Conservation (phyloP, 2,888 invertebrate species). For the Perizoma affinitatum region DNA sequence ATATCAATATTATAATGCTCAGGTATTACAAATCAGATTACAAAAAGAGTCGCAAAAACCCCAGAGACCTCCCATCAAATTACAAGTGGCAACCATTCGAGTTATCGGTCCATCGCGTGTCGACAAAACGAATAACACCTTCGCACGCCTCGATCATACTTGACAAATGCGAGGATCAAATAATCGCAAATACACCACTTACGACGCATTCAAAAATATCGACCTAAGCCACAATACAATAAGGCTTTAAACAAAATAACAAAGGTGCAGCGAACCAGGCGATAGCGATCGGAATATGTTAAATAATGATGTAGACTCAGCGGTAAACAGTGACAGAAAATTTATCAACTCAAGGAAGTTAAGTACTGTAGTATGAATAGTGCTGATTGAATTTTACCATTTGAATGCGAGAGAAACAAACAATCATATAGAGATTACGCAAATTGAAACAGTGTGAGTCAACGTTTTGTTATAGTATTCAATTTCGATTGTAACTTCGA, state of each 20-base stretch:
- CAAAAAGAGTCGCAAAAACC: conserved; percentile 49
- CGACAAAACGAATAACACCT: conserved; percentile 74
- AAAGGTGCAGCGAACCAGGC: conserved; percentile 42
- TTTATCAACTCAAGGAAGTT: conserved; percentile 51
- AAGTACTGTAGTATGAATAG: conserved; percentile 41
- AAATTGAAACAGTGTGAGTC: conserved; percentile 68
- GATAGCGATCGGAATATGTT: conserved; percentile 58
- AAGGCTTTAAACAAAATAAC: conserved; percentile 46
- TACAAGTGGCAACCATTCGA: conserved; percentile 67
- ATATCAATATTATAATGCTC: conserved; percentile 29
- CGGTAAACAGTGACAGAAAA: conserved; percentile 51
- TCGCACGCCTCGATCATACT: conserved; percentile 68
- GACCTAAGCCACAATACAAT: conserved; percentile 45
- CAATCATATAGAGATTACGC: conserved; percentile 55
- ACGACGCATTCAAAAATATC: conserved; percentile 40
- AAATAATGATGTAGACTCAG: conserved; percentile 56
- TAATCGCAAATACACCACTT: conserved; percentile 59
- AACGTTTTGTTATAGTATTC: conserved; percentile 64
- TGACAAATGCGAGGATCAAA: conserved; percentile 71
- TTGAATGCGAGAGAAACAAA: conserved; percentile 42
- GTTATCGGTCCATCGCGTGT: conserved; percentile 72
- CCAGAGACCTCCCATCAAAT: conserved; percentile 69
- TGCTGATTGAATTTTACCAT: conserved; percentile 35
- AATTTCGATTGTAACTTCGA: conserved; percentile 67
- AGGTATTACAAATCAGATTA: conserved; percentile 30